Evolutionary conservation across 2,113 vertebrate genomes (phyloP), one percentile per base, ranked within the genome.

Genomic region (Datnioides undecimradiatus): DNA sequence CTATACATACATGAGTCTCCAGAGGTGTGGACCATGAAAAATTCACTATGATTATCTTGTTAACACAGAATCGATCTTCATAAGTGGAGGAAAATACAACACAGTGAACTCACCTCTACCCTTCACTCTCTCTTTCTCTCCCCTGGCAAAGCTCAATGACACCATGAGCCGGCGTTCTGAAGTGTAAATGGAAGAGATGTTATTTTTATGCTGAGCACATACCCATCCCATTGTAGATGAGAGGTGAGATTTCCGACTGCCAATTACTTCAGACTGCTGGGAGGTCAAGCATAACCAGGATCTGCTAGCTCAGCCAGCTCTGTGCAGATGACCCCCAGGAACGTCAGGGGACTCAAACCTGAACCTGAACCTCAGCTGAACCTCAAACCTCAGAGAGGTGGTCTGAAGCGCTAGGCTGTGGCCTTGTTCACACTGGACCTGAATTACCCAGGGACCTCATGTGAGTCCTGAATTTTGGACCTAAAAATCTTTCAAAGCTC

Each of bases 221-320:
- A 73, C 59, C 38, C 51, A 69, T 79, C 46, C 63, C 33, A 60
- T 66, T 62, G 31, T 58, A 70, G 71, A 80, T 68, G 54, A 84
- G 78, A 73, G 68, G 59, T 76, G 66, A 83, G 74, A 82, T 85
- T 80, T 88, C 66, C 2, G 11, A 73, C 68, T 82, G 80, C 72
- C 86, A 90, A 88, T 90, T 92, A 85, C 82, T 69, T 72, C 25
- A 77, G 73, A 75, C 64, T 41, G 73, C 58, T 10, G 34, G 36
- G 73, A 76, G 82, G 83, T 86, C 78, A 57, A 77, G 80, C 75
- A 59, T 33, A 46, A 63, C 46, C 59, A 51, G 51, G 76, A 80
- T 82, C 82, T 13, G 29, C 46, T 62, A 1, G 77, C 84, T 86
- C 67, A 85, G 75, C 68, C 46, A 6, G 66, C 76, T 69, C 59